A percentile compares a stretch with the other conserved stretches of the same genome.
Conservation (phyloP, 2,888 invertebrate genomes). For the Anarsia innoxiella region DNA sequence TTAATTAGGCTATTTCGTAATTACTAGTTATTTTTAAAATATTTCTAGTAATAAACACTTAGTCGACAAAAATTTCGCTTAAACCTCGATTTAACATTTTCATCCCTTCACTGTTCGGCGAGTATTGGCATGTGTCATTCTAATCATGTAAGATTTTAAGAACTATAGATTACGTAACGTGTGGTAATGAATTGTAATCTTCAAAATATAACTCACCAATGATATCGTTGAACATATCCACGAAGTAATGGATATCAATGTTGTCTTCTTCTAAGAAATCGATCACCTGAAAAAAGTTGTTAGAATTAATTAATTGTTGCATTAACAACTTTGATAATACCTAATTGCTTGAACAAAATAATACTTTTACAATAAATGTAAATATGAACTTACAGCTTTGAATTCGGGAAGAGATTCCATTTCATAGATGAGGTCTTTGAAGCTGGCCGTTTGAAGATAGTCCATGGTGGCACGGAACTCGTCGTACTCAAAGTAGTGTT, state of each 20-base stretch:
- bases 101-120: too few species aligned
- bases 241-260: conserved; percentile 52
- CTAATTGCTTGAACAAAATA: too few species aligned
- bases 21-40: too few species aligned
- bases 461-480: conserved; percentile 37
- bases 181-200: too few species aligned
- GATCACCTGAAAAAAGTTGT: conserved; percentile 38
- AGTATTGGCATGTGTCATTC: too few species aligned
- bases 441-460: conserved; percentile 38
- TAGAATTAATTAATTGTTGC: background rate
- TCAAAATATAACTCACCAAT: conserved; percentile 43
- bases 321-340: too few species aligned
- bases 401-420: conserved; percentile 56
- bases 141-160: too few species aligned
- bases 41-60: too few species aligned
- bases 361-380: too few species aligned
- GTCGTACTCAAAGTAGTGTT: conserved; percentile 39
- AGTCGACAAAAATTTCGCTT: too few species aligned
- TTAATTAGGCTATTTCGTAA: background rate
- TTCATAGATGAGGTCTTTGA: conserved; percentile 44
- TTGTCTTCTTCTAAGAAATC: conserved; percentile 55
- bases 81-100: too few species aligned
- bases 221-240: conserved; percentile 40
- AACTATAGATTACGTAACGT: background rate
- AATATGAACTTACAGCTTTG: conserved; percentile 48